These are phyloP conservation scores for Apamea epomidion DNA, from an alignment of 2,888 invertebrate species.

Conservation along the genomic window DNA sequence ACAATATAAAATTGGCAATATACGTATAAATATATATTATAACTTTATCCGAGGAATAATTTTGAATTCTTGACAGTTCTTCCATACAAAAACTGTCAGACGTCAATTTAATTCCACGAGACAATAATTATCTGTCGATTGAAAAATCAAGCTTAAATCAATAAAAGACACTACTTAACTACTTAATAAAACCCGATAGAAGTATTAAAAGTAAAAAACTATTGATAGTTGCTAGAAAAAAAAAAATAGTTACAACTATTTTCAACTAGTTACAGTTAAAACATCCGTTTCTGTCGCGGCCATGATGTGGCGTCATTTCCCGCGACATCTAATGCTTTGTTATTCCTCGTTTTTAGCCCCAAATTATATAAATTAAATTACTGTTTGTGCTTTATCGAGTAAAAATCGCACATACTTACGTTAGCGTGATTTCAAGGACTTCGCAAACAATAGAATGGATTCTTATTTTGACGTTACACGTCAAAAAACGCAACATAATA, in stretches of 20 bases:
- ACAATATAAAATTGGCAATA: too few species aligned
- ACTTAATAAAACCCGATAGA: background rate
- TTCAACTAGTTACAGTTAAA: background rate
- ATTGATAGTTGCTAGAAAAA: background rate
- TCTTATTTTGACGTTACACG: background rate
- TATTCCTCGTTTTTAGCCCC: slow-evolving; percentile 3
- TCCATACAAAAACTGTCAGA: too few species aligned
- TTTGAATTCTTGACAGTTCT: too few species aligned
- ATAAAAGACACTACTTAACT: too few species aligned
- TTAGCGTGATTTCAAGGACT: background rate
- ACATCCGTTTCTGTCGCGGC: background rate
- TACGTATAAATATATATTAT: too few species aligned
- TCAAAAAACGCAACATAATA: background rate
- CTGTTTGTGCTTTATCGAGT: background rate
- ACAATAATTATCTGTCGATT: too few species aligned
- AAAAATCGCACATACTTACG: background rate
- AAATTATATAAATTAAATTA: background rate
- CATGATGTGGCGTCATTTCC: background rate
- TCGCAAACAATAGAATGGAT: slow-evolving; percentile 1
- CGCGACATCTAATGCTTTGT: background rate
- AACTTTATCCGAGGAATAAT: too few species aligned
- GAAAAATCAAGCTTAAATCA: background rate
- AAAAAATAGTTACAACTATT: background rate
- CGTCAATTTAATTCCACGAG: too few species aligned
- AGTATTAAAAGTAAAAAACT: background rate